Base-by-base conservation (phyloP, 2,113 vertebrate species). In the Limanda limanda region DNA sequence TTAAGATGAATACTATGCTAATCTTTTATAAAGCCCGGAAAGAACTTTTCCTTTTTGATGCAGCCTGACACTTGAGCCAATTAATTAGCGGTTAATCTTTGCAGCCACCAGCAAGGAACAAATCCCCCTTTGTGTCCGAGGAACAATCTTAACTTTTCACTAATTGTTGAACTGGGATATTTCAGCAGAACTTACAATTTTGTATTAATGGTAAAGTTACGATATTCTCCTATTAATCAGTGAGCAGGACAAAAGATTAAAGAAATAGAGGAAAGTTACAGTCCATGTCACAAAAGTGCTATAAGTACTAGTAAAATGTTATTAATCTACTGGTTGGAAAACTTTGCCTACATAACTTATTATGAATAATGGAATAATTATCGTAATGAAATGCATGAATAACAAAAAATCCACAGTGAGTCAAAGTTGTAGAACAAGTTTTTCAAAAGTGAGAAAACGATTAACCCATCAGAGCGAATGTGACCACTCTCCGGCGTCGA, bases 61-160 rank as follows among this genome's bases (percentile, higher is more conserved):
- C 63, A 57, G 35, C 62, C 58, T 40, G 15, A 4, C 52, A 66
- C 60, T 69, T 10, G 21, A 72, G 24, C 14, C 35, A 60, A 74
- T 66, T 75, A 83, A 60, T 87, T 60, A 64, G 45, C 15, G 58
- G 52, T 45, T 54, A 1, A 68, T 51, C 54, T 68, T 37, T 48
- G 18, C 1, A 51, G 45, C 40, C 31, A 65, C 1, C 51, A 60
- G 24, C 52, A 63, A 77, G 13, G 42, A 25, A 55, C 3, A 45
- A 6, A 10, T 8, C 47, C 12, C 6, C 20, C 8, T 11, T 18
- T 62, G 15, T 35, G 63, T 18, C 17, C 35, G 24, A n/a, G 56
- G 24, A 56, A 60, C n/a, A 23, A 24, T 63, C 37, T 63, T 15
- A 23, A 63, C 4, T 25, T 48, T 48, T 27, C 18, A 5, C 17